Evolutionary conservation across 2,888 invertebrate species (phyloP).

Genomic region (Megastigmus dorsalis): DNA sequence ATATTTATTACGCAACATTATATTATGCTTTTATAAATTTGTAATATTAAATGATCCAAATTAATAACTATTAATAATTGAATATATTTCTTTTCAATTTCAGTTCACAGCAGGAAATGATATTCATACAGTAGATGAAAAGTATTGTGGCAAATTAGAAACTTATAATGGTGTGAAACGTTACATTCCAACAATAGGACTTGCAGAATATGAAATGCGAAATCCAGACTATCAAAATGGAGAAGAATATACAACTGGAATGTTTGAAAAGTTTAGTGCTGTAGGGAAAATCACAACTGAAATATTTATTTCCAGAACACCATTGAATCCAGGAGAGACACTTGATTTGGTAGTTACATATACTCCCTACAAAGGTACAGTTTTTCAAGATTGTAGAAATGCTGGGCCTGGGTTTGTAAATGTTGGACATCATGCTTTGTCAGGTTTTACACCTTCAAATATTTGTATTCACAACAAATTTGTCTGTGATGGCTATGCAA

Average conservation of each 20-base stretch:
- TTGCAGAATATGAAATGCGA: constrained; percentile 56
- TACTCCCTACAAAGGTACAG: constrained; percentile 74
- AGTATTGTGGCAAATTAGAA: constrained; percentile 71
- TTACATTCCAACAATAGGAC: constrained; percentile 11
- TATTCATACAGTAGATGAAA: constrained; percentile 59
- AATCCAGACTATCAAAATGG: constrained; percentile 1
- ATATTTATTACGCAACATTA: too few species aligned
- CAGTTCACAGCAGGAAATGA: constrained; percentile 70
- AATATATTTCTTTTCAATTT: too few species aligned
- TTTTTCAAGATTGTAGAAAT: constrained; percentile 26
- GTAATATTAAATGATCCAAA: too few species aligned
- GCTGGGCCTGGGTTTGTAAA: background rate
- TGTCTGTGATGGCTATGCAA: constrained; percentile 74
- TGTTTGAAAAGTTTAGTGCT: constrained; percentile 51
- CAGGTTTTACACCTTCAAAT: background rate
- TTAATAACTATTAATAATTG: too few species aligned
- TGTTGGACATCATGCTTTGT: background rate
- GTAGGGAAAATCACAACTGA: constrained; percentile 72
- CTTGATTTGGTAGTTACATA: constrained; percentile 74
- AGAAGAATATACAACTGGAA: background rate
- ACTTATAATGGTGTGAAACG: constrained; percentile 4
- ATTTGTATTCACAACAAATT: constrained; percentile 72
- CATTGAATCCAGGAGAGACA: constrained; percentile 63
- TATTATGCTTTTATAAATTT: too few species aligned
- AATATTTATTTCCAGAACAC: constrained; percentile 72